Conservation (phyloP, 2,113 vertebrate species). For the Regulus satrapa region DNA sequence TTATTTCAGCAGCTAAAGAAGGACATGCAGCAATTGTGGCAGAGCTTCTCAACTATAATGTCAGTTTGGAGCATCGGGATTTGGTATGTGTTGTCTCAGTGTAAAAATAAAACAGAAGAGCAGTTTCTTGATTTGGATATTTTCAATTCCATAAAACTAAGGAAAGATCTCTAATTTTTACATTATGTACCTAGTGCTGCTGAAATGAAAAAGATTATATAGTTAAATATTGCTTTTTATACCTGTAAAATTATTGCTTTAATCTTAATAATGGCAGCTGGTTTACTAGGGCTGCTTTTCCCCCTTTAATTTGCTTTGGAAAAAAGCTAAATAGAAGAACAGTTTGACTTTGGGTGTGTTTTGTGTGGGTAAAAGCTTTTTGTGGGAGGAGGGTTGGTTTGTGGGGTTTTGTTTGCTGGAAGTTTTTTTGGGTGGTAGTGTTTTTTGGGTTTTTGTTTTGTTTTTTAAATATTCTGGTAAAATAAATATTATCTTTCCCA, state of each 20-base stretch:
- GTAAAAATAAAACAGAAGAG: not conserved
- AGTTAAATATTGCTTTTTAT: not conserved
- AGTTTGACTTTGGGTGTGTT: not conserved
- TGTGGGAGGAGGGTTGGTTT: rapidly evolving
- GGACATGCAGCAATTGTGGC: slow-evolving; percentile 86
- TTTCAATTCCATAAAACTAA: not conserved
- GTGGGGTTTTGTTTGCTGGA: not conserved
- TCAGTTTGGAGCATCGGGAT: slow-evolving; percentile 89
- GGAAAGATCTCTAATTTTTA: not conserved
- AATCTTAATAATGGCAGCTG: not conserved
- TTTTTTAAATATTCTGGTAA: not conserved
- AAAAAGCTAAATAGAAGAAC: not conserved
- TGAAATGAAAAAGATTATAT: not conserved
- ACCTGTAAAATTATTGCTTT: not conserved
- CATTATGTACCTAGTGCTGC: not conserved
- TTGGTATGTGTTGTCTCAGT: slow-evolving; percentile 77
- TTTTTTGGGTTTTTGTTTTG: not conserved
- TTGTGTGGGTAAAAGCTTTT: not conserved
- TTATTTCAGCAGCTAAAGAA: slow-evolving; percentile 94
- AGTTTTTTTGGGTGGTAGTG: not conserved
- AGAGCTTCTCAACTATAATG: slow-evolving; percentile 86
- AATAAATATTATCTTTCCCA: not conserved
- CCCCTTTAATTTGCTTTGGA: not conserved
- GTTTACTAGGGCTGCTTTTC: not conserved
- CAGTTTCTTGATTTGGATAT: not conserved